Evolutionary conservation across 2,888 invertebrate species (phyloP), one percentile per base, ranked within the genome.

Genomic region (Allygus modestus): DNA sequence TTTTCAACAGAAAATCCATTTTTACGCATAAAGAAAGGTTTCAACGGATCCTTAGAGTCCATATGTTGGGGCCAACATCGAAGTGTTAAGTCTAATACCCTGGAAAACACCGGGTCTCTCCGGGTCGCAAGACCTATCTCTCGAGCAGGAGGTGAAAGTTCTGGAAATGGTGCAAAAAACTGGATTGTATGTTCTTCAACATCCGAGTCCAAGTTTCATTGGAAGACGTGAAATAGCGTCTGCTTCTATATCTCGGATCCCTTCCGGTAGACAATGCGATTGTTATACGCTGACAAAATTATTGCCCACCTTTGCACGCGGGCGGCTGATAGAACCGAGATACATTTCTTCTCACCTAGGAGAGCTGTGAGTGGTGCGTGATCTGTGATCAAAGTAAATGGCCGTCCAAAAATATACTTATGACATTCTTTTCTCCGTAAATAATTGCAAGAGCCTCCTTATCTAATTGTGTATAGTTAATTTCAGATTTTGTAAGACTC

Each of bases 341-440:
- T 69, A 28, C 69, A 33, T 41, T 81, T 81, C 9, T 33, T 61
- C 20, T 87, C 87, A 28, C 86, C 86, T 82, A 89, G 89, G 46
- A 89, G 89, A 11, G 86, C 87, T 81, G 89, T 88, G 33, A 92
- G 86, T 0, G 91, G 90, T 83, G 88, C 88, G 71, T 89, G 89
- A 83, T 89, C 89, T 5, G 88, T 89, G 0, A 88, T 85, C 46
- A 89, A 85, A 15, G 88, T 89, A 86, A 92, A 92, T 2, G 88
- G 86, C 91, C 91, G 85, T 87, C 89, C 2, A 91, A 75, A 86
- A 90, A 91, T 46, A 88, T 87, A 84, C 90, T 46, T 46, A 2
- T 46, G 46, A 88, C 86, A 91, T 91, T 89, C 83, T 90, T 89
- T 12, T 90, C 89, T 1, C 89, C 90, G 87, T 88, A 91, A 17